Conservation (phyloP, 2,888 invertebrate genomes). For the Folsomia manolachei region DNA sequence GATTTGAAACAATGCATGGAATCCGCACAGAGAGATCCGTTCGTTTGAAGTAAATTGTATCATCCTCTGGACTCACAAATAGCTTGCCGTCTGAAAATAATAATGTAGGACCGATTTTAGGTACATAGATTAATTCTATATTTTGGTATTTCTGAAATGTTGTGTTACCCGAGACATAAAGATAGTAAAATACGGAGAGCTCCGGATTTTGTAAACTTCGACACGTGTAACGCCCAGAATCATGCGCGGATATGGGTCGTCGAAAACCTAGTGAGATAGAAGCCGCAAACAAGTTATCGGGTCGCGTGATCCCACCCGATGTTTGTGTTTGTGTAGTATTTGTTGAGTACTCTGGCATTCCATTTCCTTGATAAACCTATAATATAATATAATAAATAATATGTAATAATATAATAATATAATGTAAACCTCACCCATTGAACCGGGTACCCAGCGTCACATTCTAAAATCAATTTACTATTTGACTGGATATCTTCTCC, state of each 20-base stretch:
- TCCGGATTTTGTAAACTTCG: constrained; percentile 41
- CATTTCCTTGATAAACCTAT: background rate
- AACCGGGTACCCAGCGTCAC: constrained; percentile 40
- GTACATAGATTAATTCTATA: too few species aligned
- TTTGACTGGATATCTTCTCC: constrained; percentile 39
- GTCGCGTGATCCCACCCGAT: background rate
- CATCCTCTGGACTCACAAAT: constrained; percentile 38
- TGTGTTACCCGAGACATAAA: constrained; percentile 28
- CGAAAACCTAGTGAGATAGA: constrained; percentile 32
- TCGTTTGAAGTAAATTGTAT: constrained; percentile 30
- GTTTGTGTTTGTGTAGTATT: constrained; percentile 29
- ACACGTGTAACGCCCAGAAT: constrained; percentile 45
- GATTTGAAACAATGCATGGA: constrained; percentile 43
- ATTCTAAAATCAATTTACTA: constrained; percentile 36
- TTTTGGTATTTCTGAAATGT: background rate
- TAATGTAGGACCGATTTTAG: too few species aligned
- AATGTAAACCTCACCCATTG: too few species aligned
- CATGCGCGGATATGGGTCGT: constrained; percentile 25
- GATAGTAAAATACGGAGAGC: constrained; percentile 27
- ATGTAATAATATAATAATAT: too few species aligned
- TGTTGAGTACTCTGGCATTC: constrained; percentile 42
- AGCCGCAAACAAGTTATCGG: constrained; percentile 25
- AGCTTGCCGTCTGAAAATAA: constrained; percentile 30
- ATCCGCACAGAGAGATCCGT: constrained; percentile 36
- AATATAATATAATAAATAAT: background rate